Conservation (phyloP, 1,140 invertebrate species). For the Brachystomella parvula region DNA sequence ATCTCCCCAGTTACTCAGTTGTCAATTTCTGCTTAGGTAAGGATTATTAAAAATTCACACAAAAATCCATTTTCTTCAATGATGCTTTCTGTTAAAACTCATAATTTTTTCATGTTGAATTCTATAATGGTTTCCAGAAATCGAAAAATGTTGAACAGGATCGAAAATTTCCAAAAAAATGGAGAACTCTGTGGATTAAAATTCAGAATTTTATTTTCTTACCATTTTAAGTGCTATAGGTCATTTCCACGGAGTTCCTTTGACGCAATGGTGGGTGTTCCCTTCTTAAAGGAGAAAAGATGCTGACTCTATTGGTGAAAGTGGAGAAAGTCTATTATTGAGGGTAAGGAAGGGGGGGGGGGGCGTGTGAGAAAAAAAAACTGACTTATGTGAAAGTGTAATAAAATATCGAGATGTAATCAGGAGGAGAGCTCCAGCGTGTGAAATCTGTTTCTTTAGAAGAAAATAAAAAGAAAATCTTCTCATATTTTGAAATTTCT, state of each 20-base stretch:
- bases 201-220: conserved; percentile 23
- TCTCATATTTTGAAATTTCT: conserved; percentile 38
- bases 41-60: too few relatives aligned
- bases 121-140: conserved; percentile 19
- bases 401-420: conserved; percentile 38
- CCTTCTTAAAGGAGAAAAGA: not conserved
- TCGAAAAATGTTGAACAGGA: not conserved
- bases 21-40: too few relatives aligned
- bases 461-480: conserved; percentile 17
- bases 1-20: too few relatives aligned
- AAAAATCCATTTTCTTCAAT: too few relatives aligned
- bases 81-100: conserved; percentile 35
- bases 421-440: conserved; percentile 28
- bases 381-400: not conserved
- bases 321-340: not conserved
- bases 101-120: conserved; percentile 37
- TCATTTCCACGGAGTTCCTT: too few relatives aligned
- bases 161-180: too few relatives aligned
- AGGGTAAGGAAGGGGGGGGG: not conserved
- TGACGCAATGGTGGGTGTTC: too few relatives aligned
- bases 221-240: too few relatives aligned
- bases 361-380: not conserved
- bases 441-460: conserved; percentile 37
- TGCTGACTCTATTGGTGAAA: not conserved
- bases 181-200: not conserved